Conservation (phyloP, 2,888 invertebrate species). For the Leuctra nigra region DNA sequence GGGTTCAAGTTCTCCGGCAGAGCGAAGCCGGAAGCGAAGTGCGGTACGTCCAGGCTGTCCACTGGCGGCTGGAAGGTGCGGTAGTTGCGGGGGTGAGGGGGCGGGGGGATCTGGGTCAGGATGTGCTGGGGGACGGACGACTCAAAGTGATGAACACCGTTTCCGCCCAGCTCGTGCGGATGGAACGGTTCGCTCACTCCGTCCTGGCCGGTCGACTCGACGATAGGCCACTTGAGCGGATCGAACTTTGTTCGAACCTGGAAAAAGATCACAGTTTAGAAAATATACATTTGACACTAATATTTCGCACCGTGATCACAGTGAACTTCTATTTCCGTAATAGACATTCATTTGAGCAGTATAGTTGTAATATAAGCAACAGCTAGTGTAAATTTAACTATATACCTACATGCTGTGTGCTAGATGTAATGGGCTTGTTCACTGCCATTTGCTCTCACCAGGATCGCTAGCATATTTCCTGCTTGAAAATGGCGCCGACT, state of each 20-base stretch:
- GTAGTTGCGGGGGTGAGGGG: conserved; percentile 16
- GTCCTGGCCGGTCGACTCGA: conserved; percentile 43
- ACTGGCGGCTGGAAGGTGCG: conserved; percentile 31
- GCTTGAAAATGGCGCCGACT: too few species aligned
- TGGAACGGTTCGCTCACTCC: conserved; percentile 1
- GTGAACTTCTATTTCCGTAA: too few species aligned
- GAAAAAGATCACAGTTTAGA: conserved; percentile 24
- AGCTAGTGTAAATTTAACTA: too few species aligned
- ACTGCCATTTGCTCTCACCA: too few species aligned
- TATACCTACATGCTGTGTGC: too few species aligned
- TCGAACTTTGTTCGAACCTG: conserved; percentile 77
- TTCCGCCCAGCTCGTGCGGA: conserved; percentile 1
- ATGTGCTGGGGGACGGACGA: conserved; percentile 26
- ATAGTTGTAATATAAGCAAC: too few species aligned
- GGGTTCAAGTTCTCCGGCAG: conserved; percentile 62
- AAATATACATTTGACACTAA: too few species aligned
- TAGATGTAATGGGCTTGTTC: too few species aligned
- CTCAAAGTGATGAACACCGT: conserved; percentile 26
- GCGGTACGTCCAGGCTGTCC: conserved; percentile 3
- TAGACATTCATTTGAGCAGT: too few species aligned
- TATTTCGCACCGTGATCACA: too few species aligned
- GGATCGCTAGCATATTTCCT: too few species aligned
- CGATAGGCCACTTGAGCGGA: conserved; percentile 84
- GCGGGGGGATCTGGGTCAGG: conserved; percentile 17
- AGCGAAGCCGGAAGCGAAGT: conserved; percentile 14